Evolutionary conservation across 2,888 invertebrate genomes (phyloP), one percentile per base, ranked within the genome.

Genomic region (Catotricha subobsoleta): DNA sequence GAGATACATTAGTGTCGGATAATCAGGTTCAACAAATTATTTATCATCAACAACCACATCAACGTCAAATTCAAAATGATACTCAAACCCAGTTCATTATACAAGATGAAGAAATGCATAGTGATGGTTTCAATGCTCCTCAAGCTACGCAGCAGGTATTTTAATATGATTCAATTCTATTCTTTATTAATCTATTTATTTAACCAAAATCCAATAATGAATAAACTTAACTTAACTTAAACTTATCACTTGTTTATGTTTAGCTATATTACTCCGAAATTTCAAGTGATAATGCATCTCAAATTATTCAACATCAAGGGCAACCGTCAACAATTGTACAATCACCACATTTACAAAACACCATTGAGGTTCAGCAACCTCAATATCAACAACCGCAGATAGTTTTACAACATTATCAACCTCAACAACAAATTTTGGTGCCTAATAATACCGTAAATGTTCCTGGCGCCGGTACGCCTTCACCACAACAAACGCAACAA

Each of bases 1-100:
- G 50, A 39, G 58, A 60, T 43, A 58, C 56, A 48, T 58, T 64
- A 52, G 57, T 67, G 40, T 54, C 67, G 18, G 66, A 66, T 48
- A 54, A 54, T 45, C 49, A 47, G 33, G 43, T 52, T 23, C 66
- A 65, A 48, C 64, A 66, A 50, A 62, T 68, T 39, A 58, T 62
- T 5, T 62, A 62, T 43, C 61, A 62, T 12, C 53, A 55, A 29
- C 55, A 53, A 43, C 48, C 51, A 20, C 39, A 50, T 40, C 53
- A 53, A 33, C 43, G 52, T 34, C 37, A 51, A 51, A 48, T 47
- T 40, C 37, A 42, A 8, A 45, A 31, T 20, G 20, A 33, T 7
- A 33, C 19, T 12, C 39, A 33, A 34, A 28, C 20, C 10, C 44
- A 44, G 29, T 42, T 38, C 19, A 33, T 44, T 19, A 18, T 36